A percentile compares a stretch with the other conserved stretches of the same genome.
Conservation (phyloP, 2,113 vertebrate species). For the Peromyscus polionotus region DNA sequence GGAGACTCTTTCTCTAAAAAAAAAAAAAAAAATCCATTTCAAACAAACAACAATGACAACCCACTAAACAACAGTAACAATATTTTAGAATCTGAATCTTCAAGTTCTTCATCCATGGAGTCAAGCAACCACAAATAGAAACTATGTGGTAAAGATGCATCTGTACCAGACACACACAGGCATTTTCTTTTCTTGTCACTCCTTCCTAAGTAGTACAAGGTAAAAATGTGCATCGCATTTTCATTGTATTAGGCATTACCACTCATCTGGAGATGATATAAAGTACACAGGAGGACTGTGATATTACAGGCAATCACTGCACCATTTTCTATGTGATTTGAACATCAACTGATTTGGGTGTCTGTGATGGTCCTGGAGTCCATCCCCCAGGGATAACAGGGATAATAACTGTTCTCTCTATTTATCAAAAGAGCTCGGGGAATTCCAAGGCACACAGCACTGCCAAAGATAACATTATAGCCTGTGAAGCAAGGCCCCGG, state of each 20-base stretch:
- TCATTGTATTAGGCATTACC: not conserved
- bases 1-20: not conserved
- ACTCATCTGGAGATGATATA: not conserved
- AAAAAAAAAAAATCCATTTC: not conserved
- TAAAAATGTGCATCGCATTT: not conserved
- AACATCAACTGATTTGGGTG: not conserved
- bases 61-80: conserved; percentile 10
- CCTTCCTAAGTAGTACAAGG: not conserved
- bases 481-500: conserved; percentile 12
- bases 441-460: conserved; percentile 47
- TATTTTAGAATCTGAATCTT: conserved; percentile 14
- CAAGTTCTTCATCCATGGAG: not conserved
- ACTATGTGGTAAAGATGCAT: not conserved
- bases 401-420: not conserved
- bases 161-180: not conserved
- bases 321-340: not conserved
- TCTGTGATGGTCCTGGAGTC: not conserved
- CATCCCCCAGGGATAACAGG: not conserved
- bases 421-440: conserved; percentile 37
- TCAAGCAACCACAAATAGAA: not conserved
- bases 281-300: not conserved
- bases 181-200: not conserved
- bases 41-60: not conserved
- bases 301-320: not conserved
- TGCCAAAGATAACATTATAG: conserved; percentile 42